Percentiles rank a stretch among this genome's conserved stretches.
phyloP scores from a whole-genome alignment of 2,888 invertebrate genomes.

The Siphlonurus alternatus region DNA sequence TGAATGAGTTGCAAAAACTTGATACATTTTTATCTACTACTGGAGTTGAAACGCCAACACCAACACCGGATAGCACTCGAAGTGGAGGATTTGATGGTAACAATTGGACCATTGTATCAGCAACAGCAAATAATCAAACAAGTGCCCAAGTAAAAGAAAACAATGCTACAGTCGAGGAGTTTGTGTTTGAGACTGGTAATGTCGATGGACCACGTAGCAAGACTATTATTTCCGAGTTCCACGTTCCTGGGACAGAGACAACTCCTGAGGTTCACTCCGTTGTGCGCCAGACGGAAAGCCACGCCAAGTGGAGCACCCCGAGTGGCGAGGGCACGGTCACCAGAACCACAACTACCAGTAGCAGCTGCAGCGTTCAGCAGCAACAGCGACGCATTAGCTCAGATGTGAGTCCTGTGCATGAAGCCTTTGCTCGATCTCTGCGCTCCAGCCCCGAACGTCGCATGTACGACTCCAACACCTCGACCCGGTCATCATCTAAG shows the following conservation, averaged over 20 bases:
- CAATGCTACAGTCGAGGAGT: slow-evolving; percentile 34
- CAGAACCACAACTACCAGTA: slow-evolving; percentile 17
- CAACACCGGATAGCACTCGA: not conserved
- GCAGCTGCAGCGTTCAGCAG: slow-evolving; percentile 25
- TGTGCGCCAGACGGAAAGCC: slow-evolving; percentile 18
- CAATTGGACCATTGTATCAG: slow-evolving; percentile 4
- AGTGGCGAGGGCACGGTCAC: slow-evolving; percentile 18
- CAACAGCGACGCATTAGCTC: slow-evolving; percentile 30
- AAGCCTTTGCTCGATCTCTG: slow-evolving; percentile 56
- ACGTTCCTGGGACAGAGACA: slow-evolving; percentile 11
- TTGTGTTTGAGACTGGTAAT: slow-evolving; percentile 16
- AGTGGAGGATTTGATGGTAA: slow-evolving; percentile 11
- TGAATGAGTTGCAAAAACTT: slow-evolving; percentile 1
- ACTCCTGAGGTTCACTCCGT: slow-evolving; percentile 20
- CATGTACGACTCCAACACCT: slow-evolving; percentile 19
- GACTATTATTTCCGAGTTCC: slow-evolving; percentile 15
- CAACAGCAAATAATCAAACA: not conserved
- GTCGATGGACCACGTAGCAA: not conserved
- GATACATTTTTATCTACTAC: not conserved
- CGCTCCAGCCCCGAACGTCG: slow-evolving; percentile 38
- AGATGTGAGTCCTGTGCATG: slow-evolving; percentile 53
- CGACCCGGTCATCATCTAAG: slow-evolving; percentile 21
- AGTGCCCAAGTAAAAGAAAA: slow-evolving; percentile 19
- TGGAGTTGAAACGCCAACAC: not conserved
- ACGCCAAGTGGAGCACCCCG: slow-evolving; percentile 16